These are phyloP conservation scores for Etheostoma perlongum DNA, from an alignment of 2,797 vertebrate genomes.

Conservation along the genomic window DNA sequence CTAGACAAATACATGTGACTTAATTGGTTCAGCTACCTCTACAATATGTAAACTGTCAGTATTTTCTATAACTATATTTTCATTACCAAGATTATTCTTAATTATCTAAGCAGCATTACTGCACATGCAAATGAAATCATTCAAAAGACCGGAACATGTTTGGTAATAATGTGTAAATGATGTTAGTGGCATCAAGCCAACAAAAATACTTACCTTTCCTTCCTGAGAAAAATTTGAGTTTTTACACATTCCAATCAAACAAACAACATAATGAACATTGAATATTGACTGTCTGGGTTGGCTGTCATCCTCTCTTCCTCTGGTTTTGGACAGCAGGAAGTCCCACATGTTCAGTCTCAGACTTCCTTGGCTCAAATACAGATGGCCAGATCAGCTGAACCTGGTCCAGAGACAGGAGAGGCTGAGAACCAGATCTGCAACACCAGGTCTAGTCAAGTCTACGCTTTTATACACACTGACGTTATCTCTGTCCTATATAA, in stretches of 20 bases:
- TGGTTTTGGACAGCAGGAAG: slow-evolving; percentile 41
- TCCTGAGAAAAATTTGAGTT: not conserved
- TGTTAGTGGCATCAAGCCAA: not conserved
- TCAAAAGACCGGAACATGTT: not conserved
- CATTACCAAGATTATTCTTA: not conserved
- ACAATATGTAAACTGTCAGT: not conserved
- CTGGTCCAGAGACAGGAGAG: slow-evolving; percentile 23
- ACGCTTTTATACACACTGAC: not conserved
- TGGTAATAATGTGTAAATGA: not conserved
- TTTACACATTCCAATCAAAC: slow-evolving; percentile 17
- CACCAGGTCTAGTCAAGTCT: not conserved
- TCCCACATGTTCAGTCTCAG: slow-evolving; percentile 49
- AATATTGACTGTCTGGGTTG: slow-evolving; percentile 20
- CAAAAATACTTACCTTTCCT: slow-evolving; percentile 56
- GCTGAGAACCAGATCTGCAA: slow-evolving; percentile 5
- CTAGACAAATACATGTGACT: slow-evolving; percentile 6
- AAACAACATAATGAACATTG: not conserved
- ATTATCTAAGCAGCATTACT: not conserved
- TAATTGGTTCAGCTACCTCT: slow-evolving; percentile 9
- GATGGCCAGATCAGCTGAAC: slow-evolving; percentile 41
- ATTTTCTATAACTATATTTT: not conserved
- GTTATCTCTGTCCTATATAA: not conserved
- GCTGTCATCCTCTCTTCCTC: slow-evolving; percentile 23
- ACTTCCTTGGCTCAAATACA: slow-evolving; percentile 49
- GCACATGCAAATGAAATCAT: not conserved